Percentiles rank a stretch among this genome's conserved stretches.
phyloP scores from a whole-genome alignment of 2,888 invertebrate species.

The Xestia ashworthii region DNA sequence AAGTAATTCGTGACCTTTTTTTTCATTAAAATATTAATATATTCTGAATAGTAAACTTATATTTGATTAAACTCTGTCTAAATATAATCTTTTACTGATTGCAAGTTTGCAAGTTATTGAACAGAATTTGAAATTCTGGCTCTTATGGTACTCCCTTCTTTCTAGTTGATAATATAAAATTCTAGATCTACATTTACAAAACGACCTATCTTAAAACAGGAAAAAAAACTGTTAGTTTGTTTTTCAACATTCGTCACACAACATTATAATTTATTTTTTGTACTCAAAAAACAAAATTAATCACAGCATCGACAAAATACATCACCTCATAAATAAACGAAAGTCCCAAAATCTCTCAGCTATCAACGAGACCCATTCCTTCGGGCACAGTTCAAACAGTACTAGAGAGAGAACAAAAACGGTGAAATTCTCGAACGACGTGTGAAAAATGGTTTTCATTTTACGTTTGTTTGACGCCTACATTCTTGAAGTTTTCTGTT shows the following conservation, averaged over 20 bases:
- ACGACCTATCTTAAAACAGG: background rate
- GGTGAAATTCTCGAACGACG: constrained; percentile 76
- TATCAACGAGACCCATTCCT: constrained; percentile 51
- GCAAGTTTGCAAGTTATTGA: no score
- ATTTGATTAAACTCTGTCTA: no score
- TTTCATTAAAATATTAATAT: background rate
- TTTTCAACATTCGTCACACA: no score
- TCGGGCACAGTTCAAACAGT: constrained; percentile 60
- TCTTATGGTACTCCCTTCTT: no score
- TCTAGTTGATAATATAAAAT: no score
- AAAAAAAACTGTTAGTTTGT: no score
- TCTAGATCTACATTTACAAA: background rate
- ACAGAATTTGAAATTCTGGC: background rate
- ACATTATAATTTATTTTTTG: background rate
- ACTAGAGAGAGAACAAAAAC: constrained; percentile 67
- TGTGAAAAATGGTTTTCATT: constrained; percentile 81
- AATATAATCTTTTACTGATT: no score
- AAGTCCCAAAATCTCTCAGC: constrained; percentile 33
- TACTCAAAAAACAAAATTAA: background rate
- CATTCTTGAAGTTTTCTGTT: constrained; percentile 63
- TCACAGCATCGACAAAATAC: background rate
- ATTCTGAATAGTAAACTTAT: no score
- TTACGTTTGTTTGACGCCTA: constrained; percentile 73
- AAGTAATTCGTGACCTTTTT: background rate
- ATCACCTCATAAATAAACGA: background rate